phyloP scores from a whole-genome alignment of 2,113 vertebrate species.

The Ammodytes marinus region DNA sequence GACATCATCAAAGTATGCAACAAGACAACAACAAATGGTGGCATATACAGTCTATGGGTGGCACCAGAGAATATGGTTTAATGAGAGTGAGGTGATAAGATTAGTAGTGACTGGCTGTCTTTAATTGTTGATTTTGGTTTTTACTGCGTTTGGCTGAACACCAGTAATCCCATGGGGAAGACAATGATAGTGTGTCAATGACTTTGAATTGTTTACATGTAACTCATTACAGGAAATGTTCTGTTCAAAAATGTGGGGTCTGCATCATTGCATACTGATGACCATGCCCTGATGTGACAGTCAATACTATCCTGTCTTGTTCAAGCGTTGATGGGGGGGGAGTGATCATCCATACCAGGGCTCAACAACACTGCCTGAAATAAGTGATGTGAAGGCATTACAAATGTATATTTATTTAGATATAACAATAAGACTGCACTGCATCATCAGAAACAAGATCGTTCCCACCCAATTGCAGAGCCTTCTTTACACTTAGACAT shows the following conservation, averaged over 20 bases:
- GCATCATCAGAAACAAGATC: neutral
- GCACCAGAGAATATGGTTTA: neutral
- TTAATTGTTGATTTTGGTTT: neutral
- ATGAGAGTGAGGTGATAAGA: neutral
- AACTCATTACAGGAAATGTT: slow-evolving; percentile 12
- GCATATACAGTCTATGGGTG: no score
- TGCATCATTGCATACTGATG: neutral
- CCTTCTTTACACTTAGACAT: slow-evolving; percentile 10
- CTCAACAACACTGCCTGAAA: neutral
- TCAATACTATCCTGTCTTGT: neutral
- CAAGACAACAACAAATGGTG: neutral
- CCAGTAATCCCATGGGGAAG: neutral
- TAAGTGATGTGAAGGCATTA: neutral
- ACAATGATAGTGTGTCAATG: no score
- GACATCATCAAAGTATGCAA: neutral
- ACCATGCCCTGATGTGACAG: neutral
- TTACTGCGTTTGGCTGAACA: neutral
- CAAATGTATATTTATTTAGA: neutral
- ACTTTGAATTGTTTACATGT: neutral
- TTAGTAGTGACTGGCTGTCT: neutral
- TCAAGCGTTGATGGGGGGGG: neutral
- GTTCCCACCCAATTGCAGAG: neutral
- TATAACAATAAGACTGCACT: neutral
- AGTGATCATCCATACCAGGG: no score
- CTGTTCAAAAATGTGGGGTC: slow-evolving; percentile 1